These are phyloP conservation scores for Manacus vitellinus DNA, from an alignment of 2,113 vertebrate genomes.

Conservation along the genomic window DNA sequence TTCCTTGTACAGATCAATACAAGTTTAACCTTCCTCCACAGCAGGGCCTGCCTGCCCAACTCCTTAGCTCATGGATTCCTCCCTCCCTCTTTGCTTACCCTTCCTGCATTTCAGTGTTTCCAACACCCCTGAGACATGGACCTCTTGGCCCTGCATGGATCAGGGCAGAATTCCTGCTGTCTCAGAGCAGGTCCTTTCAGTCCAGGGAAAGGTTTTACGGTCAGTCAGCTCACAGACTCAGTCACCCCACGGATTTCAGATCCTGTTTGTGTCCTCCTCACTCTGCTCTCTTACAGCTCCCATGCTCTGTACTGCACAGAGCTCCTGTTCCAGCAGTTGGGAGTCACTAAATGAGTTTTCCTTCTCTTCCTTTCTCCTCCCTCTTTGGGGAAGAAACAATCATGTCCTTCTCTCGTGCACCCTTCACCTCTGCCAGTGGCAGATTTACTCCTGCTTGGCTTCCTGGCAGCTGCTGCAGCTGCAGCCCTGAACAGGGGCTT, in stretches of 20 bases:
- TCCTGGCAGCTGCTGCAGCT: constrained; percentile 56
- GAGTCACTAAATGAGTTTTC: background rate
- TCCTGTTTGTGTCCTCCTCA: background rate
- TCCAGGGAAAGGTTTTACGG: background rate
- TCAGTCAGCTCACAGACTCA: background rate
- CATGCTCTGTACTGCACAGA: fast-evolving
- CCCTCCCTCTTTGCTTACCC: background rate
- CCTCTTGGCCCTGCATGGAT: fast-evolving
- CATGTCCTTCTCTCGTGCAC: background rate
- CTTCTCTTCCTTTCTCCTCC: background rate
- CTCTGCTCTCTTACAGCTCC: background rate
- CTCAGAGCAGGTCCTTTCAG: fast-evolving
- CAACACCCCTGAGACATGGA: background rate
- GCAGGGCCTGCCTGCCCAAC: constrained; percentile 3
- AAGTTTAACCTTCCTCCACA: constrained; percentile 61
- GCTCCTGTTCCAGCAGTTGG: background rate
- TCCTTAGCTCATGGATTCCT: background rate
- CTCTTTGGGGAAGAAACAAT: background rate
- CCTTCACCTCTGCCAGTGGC: constrained; percentile 1
- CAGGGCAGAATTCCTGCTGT: background rate
- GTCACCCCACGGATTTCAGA: background rate
- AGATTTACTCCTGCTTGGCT: constrained; percentile 44
- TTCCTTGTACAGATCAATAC: constrained; percentile 70
- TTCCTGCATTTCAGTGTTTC: background rate
- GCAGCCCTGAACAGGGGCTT: background rate